Base-by-base conservation (phyloP, 2,113 vertebrate genomes). In the Mixornis gularis region DNA sequence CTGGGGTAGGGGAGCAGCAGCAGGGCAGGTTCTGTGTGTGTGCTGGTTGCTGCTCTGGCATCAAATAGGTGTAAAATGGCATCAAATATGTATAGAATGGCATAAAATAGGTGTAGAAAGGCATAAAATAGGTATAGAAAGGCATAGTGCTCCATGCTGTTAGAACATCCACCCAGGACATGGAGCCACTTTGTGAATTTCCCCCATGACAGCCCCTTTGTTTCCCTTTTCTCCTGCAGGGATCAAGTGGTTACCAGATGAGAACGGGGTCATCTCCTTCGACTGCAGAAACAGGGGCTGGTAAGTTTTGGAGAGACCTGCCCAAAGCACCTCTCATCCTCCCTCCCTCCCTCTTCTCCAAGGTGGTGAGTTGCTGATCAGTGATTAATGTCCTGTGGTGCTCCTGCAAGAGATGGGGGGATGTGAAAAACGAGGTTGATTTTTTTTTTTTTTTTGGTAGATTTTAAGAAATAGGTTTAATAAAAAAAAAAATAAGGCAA, bases 261-360 rank as follows among this genome's bases (percentile, higher is more conserved):
- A 99, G 94, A 99, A 99, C 0, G 99, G 99, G n/a, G 99, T 99
- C 32, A 98, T 99, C 77, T 97, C 98, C 22, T 99, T 99, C 1
- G 99, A 99, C 93, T 99, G 98, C 95, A 98, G 99, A 80, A 99
- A 99, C 96, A 98, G 99, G 32, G 99, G 99, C 95, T 99, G 99
- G 99, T 99, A 7, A 25, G 56, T 58, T 16, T 16, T 30, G 40
- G 21, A 64, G 12, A 15, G 19, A 19, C 21, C 46, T n/a, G 55
- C 27, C 29, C 73, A 32, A 29, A 89, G 77, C 69, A 26, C 10
- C 26, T 68, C 8, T 10, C 18, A 19, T 19, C 58, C 20, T 38
- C 7, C n/a, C 7, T 29, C n/a, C 40, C 21, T 49, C 27, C 17
- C 10, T 26, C 21, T 70, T 59, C 56, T 40, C 66, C 29, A n/a